phyloP scores from a whole-genome alignment of 2,797 vertebrate species.

The Clarias laeviceps region DNA sequence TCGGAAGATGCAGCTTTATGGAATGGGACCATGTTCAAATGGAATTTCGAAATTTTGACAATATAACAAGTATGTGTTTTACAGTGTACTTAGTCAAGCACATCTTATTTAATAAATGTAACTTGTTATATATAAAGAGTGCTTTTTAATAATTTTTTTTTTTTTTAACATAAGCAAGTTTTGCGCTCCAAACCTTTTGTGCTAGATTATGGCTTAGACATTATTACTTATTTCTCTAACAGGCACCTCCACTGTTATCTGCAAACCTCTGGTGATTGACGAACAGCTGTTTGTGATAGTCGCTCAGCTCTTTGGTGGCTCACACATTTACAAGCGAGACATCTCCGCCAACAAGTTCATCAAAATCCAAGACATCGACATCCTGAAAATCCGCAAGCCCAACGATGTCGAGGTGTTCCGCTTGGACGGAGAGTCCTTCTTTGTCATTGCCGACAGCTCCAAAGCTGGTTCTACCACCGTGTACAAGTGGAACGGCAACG shows the following conservation, averaged over 20 bases:
- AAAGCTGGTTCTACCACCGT: slow-evolving; percentile 96
- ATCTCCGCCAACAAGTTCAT: slow-evolving; percentile 94
- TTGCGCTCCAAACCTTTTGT: neutral
- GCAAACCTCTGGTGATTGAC: slow-evolving; percentile 95
- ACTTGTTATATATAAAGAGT: neutral
- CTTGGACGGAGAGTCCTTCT: slow-evolving; percentile 91
- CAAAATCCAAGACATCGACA: slow-evolving; percentile 99
- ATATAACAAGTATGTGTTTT: slow-evolving; percentile 87
- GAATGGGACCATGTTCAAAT: slow-evolving; percentile 98
- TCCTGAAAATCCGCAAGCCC: slow-evolving; percentile 94
- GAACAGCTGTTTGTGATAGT: slow-evolving; percentile 92
- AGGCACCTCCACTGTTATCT: slow-evolving; percentile 94
- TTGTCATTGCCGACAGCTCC: slow-evolving; percentile 94
- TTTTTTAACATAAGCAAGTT: neutral
- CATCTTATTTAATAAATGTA: neutral
- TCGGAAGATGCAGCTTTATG: slow-evolving; percentile 93
- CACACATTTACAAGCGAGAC: slow-evolving; percentile 97
- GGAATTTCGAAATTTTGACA: slow-evolving; percentile 93
- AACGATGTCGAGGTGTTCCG: slow-evolving; percentile 96
- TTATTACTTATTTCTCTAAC: slow-evolving; percentile 17
- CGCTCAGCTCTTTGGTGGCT: slow-evolving; percentile 95
- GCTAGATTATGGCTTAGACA: neutral
- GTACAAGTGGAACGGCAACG: slow-evolving; percentile 98
- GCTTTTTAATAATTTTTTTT: no score
- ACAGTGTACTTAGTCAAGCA: neutral